Conservation (phyloP, 2,888 invertebrate species). For the Willowsia nigromaculata region DNA sequence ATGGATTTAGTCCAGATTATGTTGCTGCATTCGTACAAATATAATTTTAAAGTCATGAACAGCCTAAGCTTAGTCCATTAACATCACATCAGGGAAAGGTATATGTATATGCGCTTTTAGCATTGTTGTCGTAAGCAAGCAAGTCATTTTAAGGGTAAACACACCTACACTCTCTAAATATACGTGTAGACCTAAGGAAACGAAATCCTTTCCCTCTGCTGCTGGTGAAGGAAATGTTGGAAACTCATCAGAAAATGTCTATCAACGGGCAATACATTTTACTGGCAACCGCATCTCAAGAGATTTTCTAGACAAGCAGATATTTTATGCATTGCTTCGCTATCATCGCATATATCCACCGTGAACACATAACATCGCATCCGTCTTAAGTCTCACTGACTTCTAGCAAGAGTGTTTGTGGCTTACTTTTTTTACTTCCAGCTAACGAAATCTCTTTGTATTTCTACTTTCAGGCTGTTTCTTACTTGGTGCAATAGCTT, state of each 20-base stretch:
- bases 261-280: conserved; percentile 55
- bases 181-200: background rate
- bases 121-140: background rate
- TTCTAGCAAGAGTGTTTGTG: background rate
- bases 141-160: background rate
- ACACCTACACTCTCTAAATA: background rate
- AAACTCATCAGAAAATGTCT: conserved; percentile 67
- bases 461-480: conserved; percentile 34
- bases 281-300: conserved; percentile 33
- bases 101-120: background rate
- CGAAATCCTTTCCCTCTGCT: background rate
- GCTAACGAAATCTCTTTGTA: conserved; percentile 25
- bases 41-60: background rate
- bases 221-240: conserved; percentile 14
- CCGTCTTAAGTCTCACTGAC: background rate
- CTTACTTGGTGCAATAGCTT: background rate
- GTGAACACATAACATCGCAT: background rate
- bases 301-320: conserved; percentile 47
- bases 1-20: background rate
- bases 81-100: background rate
- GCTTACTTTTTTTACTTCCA: background rate
- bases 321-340: conserved; percentile 36
- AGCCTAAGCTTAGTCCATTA: background rate
- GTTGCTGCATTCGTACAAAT: background rate
- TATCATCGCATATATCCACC: conserved; percentile 18